phyloP scores from a whole-genome alignment of 1,140 invertebrate genomes.

The Drosophila parvula region DNA sequence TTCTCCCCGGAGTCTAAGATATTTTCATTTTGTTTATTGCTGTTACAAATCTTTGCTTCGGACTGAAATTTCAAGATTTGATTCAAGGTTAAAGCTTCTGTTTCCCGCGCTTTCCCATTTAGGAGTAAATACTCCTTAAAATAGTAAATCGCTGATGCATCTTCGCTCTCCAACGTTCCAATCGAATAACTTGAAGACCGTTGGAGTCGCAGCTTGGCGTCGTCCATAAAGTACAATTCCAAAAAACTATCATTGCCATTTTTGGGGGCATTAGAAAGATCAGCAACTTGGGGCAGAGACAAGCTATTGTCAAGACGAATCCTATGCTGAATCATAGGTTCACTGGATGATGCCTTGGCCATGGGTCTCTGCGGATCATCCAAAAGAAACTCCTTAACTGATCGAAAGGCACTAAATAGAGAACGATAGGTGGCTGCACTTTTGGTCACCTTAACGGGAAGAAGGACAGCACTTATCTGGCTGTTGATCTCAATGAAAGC shows the following conservation, averaged over 20 bases:
- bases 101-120: conserved; percentile 8
- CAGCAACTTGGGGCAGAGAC: conserved; percentile 15
- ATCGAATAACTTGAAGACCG: not conserved
- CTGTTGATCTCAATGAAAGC: conserved; percentile 49
- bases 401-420: conserved; percentile 38
- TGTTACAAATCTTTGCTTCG: conserved; percentile 41
- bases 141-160: conserved; percentile 58
- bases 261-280: conserved; percentile 28
- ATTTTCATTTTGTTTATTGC: not conserved
- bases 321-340: conserved; percentile 21
- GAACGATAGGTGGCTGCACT: conserved; percentile 29
- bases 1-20: not conserved
- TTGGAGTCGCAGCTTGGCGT: conserved; percentile 14
- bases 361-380: not conserved
- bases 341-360: not conserved
- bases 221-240: conserved; percentile 51
- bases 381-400: not conserved
- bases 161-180: conserved; percentile 39
- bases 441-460: conserved; percentile 42
- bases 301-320: conserved; percentile 13
- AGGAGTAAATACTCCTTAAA: conserved; percentile 55
- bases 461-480: conserved; percentile 46
- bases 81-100: not conserved
- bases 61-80: conserved; percentile 56
- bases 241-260: conserved; percentile 11